phyloP scores from a whole-genome alignment of 2,888 invertebrate species.

The Notodonta dromedarius region DNA sequence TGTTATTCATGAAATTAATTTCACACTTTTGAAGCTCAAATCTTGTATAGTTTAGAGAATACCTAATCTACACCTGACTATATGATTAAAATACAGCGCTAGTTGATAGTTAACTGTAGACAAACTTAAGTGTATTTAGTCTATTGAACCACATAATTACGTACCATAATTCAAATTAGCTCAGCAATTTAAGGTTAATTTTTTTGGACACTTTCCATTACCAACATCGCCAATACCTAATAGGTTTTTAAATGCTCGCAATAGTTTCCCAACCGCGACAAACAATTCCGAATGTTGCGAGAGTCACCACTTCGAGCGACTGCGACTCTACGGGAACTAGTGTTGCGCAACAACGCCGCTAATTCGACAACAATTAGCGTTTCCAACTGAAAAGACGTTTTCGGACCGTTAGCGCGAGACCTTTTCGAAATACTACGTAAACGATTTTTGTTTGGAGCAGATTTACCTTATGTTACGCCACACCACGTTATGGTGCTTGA shows the following conservation, averaged over 20 bases:
- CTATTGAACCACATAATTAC: not conserved
- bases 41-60: too few relatives aligned
- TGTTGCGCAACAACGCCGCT: conserved; percentile 44
- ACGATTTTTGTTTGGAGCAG: conserved; percentile 1
- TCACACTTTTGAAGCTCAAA: too few relatives aligned
- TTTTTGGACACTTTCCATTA: conserved; percentile 12
- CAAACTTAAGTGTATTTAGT: too few relatives aligned
- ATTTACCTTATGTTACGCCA: conserved; percentile 1
- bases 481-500: not conserved
- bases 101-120: too few relatives aligned
- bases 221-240: conserved; percentile 33
- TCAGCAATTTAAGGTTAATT: conserved; percentile 10
- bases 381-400: conserved; percentile 50
- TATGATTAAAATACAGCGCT: too few relatives aligned
- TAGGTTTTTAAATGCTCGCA: conserved; percentile 49
- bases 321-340: conserved; percentile 33
- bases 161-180: conserved; percentile 2
- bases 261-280: conserved; percentile 40
- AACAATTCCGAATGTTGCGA: conserved; percentile 27
- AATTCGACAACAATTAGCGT: conserved; percentile 63
- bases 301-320: conserved; percentile 38
- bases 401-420: conserved; percentile 48
- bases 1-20: too few relatives aligned
- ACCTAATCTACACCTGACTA: too few relatives aligned
- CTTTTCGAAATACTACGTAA: conserved; percentile 30